Percentiles rank a stretch among this genome's conserved stretches.
Conservation (phyloP, 2,888 invertebrate species). For the Cloeon dipterum region DNA sequence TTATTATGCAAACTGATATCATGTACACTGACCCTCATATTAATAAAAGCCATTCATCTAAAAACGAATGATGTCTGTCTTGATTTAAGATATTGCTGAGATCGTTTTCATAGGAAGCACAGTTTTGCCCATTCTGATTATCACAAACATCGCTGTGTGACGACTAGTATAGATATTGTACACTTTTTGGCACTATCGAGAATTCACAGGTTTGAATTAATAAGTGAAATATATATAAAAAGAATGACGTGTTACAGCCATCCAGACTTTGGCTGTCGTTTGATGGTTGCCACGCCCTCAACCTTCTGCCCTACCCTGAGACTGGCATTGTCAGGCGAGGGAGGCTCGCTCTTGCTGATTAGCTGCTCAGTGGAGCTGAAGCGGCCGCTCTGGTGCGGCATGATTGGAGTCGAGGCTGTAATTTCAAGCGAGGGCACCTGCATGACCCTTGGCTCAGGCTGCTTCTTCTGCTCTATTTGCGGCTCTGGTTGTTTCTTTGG, state of each 20-base stretch:
- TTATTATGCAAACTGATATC: too few species aligned
- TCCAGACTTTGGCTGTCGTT: slow-evolving; percentile 31
- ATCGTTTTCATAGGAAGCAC: too few species aligned
- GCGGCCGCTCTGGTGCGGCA: slow-evolving; percentile 15
- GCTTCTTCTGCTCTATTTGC: slow-evolving; percentile 12
- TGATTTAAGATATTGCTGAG: too few species aligned
- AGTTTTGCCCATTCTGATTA: too few species aligned
- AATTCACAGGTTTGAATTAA: too few species aligned
- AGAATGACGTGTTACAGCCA: slow-evolving; percentile 38
- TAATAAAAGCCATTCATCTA: too few species aligned
- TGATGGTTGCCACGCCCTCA: slow-evolving; percentile 28
- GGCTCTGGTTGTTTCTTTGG: slow-evolving; percentile 23
- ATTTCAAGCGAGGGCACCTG: slow-evolving; percentile 5
- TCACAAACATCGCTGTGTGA: too few species aligned
- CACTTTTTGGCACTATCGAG: too few species aligned
- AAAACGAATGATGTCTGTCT: too few species aligned
- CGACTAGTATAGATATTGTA: too few species aligned
- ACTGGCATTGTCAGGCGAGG: slow-evolving; percentile 12
- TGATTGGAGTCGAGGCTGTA: slow-evolving; percentile 9
- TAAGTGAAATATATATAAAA: too few species aligned
- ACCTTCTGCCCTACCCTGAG: slow-evolving; percentile 22
- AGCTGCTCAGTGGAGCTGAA: slow-evolving; percentile 23
- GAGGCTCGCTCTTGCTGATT: slow-evolving; percentile 15
- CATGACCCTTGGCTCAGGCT: slow-evolving; percentile 6
- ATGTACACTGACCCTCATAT: too few species aligned